Conservation (phyloP, 2,888 invertebrate genomes). For the Sphaerophoria rueppellii region DNA sequence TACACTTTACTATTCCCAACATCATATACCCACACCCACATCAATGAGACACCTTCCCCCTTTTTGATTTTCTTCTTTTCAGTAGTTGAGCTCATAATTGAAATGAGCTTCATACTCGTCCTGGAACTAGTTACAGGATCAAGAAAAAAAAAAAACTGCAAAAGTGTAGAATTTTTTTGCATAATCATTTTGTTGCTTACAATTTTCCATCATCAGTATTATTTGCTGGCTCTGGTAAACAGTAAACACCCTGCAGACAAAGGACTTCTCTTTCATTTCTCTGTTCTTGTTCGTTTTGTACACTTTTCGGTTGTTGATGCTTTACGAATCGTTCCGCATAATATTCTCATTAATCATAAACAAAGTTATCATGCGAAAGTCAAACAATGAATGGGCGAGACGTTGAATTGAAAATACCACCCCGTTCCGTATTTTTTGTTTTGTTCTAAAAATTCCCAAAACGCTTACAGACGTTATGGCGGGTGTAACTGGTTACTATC, state of each 20-base stretch:
- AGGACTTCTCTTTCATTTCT: neutral
- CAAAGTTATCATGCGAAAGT: constrained; percentile 74
- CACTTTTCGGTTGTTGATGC: constrained; percentile 54
- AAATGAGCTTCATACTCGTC: constrained; percentile 57
- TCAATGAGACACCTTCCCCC: neutral
- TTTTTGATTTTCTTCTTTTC: neutral
- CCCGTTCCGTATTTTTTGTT: neutral
- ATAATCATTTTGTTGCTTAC: constrained; percentile 73
- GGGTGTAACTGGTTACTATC: constrained; percentile 24
- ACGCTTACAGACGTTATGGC: constrained; percentile 8
- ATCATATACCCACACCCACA: constrained; percentile 11
- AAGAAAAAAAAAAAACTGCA: constrained; percentile 53
- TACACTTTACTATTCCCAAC: constrained; percentile 22
- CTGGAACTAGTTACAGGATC: neutral
- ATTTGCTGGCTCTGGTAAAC: constrained; percentile 5
- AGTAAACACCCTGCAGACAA: constrained; percentile 60
- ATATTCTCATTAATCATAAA: constrained; percentile 74
- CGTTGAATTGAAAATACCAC: constrained; percentile 60
- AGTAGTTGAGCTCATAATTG: constrained; percentile 70
- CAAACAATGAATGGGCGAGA: constrained; percentile 74
- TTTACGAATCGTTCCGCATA: constrained; percentile 71
- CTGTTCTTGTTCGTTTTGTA: neutral
- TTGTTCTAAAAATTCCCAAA: neutral
- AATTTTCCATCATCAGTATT: constrained; percentile 52
- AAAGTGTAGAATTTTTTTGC: constrained; percentile 73